Percentiles rank a stretch among this genome's conserved stretches.
Conservation (phyloP, 2,113 vertebrate genomes). For the Oryzias melastigma region DNA sequence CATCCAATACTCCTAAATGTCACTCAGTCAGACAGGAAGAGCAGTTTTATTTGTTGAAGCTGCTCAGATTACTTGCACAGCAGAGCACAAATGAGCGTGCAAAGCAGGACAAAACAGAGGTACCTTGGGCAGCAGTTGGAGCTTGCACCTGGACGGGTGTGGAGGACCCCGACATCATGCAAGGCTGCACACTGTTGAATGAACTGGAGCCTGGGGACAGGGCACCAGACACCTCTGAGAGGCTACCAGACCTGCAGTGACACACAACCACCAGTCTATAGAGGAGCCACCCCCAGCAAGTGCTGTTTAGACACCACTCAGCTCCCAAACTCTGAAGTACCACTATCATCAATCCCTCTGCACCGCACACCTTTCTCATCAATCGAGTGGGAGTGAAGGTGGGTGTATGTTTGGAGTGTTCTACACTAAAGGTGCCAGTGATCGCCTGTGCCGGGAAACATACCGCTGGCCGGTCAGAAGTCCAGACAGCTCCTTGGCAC, state of each 20-base stretch:
- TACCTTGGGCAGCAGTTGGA: constrained; percentile 85
- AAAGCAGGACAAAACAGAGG: constrained; percentile 58
- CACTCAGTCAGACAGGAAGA: constrained; percentile 15
- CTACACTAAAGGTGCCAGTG: constrained; percentile 20
- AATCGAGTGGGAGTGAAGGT: constrained; percentile 21
- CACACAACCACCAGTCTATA: constrained; percentile 76
- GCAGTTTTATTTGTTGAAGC: constrained; percentile 33
- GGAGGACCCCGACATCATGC: constrained; percentile 76
- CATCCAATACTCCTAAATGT: constrained; percentile 19
- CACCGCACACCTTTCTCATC: constrained; percentile 42
- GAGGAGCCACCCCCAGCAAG: constrained; percentile 63
- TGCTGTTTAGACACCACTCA: constrained; percentile 46
- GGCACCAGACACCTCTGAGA: constrained; percentile 76
- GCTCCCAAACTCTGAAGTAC: constrained; percentile 33
- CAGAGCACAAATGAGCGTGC: constrained; percentile 51
- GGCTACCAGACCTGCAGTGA: constrained; percentile 76
- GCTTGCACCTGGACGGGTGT: constrained; percentile 77
- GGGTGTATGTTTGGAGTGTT: constrained; percentile 28
- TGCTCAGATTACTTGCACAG: constrained; percentile 46
- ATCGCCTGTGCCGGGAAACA: constrained; percentile 32
- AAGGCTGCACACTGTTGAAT: constrained; percentile 86
- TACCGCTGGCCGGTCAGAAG: constrained; percentile 87
- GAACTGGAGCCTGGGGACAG: constrained; percentile 79
- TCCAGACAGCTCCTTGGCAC: constrained; percentile 86
- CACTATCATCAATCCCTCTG: constrained; percentile 49